Percentiles rank a stretch among this genome's conserved stretches.
Evolutionary conservation across 2,113 vertebrate genomes (phyloP).

Genomic region (Tupaia tana): DNA sequence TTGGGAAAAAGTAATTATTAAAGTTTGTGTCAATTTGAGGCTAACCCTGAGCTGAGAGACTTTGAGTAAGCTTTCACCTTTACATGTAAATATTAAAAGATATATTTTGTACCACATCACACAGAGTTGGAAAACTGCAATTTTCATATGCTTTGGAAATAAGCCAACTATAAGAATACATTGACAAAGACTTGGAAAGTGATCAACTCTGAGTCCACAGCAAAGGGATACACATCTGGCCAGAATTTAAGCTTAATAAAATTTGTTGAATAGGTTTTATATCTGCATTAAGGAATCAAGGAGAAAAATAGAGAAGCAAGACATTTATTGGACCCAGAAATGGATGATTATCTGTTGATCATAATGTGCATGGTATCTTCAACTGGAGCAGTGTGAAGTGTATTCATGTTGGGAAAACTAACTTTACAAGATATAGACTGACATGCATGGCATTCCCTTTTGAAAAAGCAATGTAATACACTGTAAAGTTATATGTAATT

Average conservation of each 20-base stretch:
- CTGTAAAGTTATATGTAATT: too few relatives aligned
- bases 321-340: too few relatives aligned
- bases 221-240: constrained; percentile 31
- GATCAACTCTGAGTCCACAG: constrained; percentile 48
- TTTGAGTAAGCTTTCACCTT: background rate
- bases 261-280: background rate
- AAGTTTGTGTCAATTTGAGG: background rate
- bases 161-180: constrained; percentile 18
- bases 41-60: background rate
- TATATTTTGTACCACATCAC: constrained; percentile 11
- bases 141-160: constrained; percentile 56
- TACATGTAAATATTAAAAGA: background rate
- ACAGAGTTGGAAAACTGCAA: background rate
- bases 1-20: background rate
- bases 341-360: too few relatives aligned
- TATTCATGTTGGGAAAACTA: too few relatives aligned
- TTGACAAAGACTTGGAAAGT: constrained; percentile 28
- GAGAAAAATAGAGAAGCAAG: too few relatives aligned
- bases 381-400: too few relatives aligned
- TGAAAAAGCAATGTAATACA: too few relatives aligned
- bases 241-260: constrained; percentile 56
- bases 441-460: too few relatives aligned
- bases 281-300: background rate
- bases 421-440: too few relatives aligned
- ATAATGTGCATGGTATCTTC: too few relatives aligned